A percentile compares a stretch with the other conserved stretches of the same genome.
These are phyloP conservation scores for Cossypha niveicapilla DNA, from an alignment of 2,797 vertebrate genomes.

Conservation along the genomic window DNA sequence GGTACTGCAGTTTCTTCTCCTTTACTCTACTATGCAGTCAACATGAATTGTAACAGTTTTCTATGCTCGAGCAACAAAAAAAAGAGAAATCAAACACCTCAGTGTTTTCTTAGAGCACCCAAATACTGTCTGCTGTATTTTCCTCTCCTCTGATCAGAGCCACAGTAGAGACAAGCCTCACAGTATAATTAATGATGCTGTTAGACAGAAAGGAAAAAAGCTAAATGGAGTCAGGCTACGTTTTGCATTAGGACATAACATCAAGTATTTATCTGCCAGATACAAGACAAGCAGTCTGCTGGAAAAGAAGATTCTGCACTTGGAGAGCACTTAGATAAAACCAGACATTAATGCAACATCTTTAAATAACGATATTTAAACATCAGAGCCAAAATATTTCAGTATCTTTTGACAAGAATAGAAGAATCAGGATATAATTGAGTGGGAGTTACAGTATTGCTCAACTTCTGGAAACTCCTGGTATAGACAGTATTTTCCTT, in stretches of 20 bases:
- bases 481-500: not conserved
- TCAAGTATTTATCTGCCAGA: not conserved
- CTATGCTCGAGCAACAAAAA: not conserved
- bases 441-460: not conserved
- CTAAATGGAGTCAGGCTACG: not conserved
- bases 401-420: not conserved
- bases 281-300: not conserved
- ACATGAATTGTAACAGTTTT: not conserved
- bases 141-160: constrained; percentile 14
- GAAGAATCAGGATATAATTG: not conserved
- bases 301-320: not conserved
- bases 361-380: not conserved
- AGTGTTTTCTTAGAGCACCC: not conserved
- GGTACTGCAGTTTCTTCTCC: not conserved
- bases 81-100: not conserved
- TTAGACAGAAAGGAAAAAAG: constrained; percentile 11
- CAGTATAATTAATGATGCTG: not conserved
- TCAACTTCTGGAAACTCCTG: not conserved
- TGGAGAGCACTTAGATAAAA: not conserved
- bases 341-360: not conserved
- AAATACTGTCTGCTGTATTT: not conserved
- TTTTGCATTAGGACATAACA: constrained; percentile 9
- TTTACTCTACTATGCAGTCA: fast-evolving
- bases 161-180: not conserved
- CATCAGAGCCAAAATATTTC: not conserved